phyloP scores from a whole-genome alignment of 2,888 invertebrate species.

The Cybosia mesomella region DNA sequence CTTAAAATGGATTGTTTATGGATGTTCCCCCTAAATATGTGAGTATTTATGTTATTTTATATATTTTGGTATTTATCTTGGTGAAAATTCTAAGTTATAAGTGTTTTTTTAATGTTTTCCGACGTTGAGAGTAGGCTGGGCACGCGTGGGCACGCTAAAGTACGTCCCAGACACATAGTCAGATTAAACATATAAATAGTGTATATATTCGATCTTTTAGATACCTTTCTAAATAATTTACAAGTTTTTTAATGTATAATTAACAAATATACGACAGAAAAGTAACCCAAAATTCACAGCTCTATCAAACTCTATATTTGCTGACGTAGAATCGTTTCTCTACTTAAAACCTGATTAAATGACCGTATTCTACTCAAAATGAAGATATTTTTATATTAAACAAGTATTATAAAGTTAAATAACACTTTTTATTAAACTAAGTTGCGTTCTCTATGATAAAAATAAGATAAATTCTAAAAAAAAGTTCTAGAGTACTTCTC shows the following conservation, averaged over 20 bases:
- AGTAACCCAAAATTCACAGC: conserved; percentile 11
- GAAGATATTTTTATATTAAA: conserved; percentile 8
- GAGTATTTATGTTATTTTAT: conserved; percentile 61
- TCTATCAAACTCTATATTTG: conserved; percentile 31
- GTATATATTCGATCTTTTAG: conserved; percentile 3
- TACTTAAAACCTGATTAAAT: conserved; percentile 14
- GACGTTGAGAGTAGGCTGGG: background rate
- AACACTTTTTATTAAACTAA: background rate
- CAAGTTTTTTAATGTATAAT: conserved; percentile 18
- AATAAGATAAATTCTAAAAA: background rate
- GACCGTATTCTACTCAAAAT: conserved; percentile 27
- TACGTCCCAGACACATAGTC: background rate
- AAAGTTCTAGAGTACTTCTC: background rate
- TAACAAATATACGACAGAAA: conserved; percentile 14
- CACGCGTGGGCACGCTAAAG: conserved; percentile 23
- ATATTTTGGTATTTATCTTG: conserved; percentile 23
- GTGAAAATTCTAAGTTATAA: conserved; percentile 19
- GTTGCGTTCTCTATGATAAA: background rate
- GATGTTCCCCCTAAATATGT: conserved; percentile 54
- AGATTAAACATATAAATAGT: background rate
- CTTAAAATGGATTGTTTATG: conserved; percentile 56
- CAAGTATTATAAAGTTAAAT: background rate
- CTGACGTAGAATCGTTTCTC: conserved; percentile 16
- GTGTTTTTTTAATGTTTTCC: conserved; percentile 27
- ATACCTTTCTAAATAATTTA: conserved; percentile 9